Evolutionary conservation across 2,888 invertebrate species (phyloP), one percentile per base, ranked within the genome.

Genomic region (Heliconius hortense): DNA sequence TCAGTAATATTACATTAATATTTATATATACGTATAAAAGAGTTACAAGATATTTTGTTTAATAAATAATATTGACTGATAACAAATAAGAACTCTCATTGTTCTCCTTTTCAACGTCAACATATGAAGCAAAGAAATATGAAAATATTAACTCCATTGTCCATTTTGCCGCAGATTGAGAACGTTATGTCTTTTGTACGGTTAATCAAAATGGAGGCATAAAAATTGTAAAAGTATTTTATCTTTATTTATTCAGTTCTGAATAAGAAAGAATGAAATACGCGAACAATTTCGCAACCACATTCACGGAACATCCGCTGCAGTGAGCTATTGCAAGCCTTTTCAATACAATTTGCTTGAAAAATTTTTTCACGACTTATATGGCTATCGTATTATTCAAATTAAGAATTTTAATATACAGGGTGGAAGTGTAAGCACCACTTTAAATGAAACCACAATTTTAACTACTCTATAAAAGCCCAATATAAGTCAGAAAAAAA

Each of bases 201-300:
- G 76, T 77, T 74, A 68, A 73, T 78, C 68, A 76, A 72, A 75
- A 72, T 64, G 70, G 73, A 72, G 68, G 74, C 62, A 62, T 63
- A 62, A 73, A 70, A 74, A 73, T 74, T 62, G 72, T 76, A 64
- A 73, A 77, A 79, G 75, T 73, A 77, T 73, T 53, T 73, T 74
- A 66, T 73, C 76, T 72, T 79, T 77, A 79, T 77, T 77, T 79
- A 78, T 79, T 76, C 75, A 78, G 75, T 72, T 56, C 28, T 35
- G 56, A 31, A 66, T 66, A 66, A 48, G 69, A 28, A 77, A 67
- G 67, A 72, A 75, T 72, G 60, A 70, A 75, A 60, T 72, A 64
- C 48, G 48, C 59, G n/a, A 62, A 71, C 48, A 39, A 66, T 71
- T 71, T 53, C 56, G 35, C 8, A 43, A 73, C 62, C 48, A 73